Percentiles rank a stretch among this genome's conserved stretches.
Conservation (phyloP, 2,113 vertebrate species). For the Chaenogobius annularis region DNA sequence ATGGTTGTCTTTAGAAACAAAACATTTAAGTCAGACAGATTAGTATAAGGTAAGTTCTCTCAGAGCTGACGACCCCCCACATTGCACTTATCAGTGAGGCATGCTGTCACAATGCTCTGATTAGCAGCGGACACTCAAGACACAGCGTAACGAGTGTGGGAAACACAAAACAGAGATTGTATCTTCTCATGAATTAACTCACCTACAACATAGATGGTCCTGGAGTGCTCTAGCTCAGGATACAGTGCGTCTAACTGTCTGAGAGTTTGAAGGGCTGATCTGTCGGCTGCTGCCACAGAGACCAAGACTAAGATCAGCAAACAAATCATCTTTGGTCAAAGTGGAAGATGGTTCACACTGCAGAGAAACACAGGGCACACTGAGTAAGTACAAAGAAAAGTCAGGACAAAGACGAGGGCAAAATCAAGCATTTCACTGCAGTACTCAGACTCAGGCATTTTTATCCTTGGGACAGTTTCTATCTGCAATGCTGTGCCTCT, state of each 20-base stretch:
- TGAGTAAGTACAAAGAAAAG: neutral
- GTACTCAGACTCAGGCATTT: neutral
- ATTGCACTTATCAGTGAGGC: slow-evolving; percentile 40
- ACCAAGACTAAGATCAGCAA: slow-evolving; percentile 86
- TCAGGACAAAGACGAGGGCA: slow-evolving; percentile 5
- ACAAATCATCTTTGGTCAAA: slow-evolving; percentile 82
- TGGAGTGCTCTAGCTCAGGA: slow-evolving; percentile 79
- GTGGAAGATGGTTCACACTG: slow-evolving; percentile 84
- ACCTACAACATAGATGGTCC: slow-evolving; percentile 92
- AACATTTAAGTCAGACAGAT: neutral
- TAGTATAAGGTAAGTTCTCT: slow-evolving; percentile 37
- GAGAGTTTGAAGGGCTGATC: slow-evolving; percentile 1
- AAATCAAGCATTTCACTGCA: slow-evolving; percentile 7
- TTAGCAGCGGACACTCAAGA: slow-evolving; percentile 34
- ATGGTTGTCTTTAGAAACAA: neutral
- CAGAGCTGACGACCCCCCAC: slow-evolving; percentile 25
- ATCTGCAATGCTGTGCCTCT: slow-evolving; percentile 50
- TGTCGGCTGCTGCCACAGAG: slow-evolving; percentile 82
- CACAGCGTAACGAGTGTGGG: slow-evolving; percentile 35
- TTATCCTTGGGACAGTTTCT: slow-evolving; percentile 5
- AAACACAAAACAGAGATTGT: slow-evolving; percentile 27
- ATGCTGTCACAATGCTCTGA: slow-evolving; percentile 29
- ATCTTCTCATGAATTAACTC: slow-evolving; percentile 36
- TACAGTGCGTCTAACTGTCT: slow-evolving; percentile 72
- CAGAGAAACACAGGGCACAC: slow-evolving; percentile 41